phyloP scores from a whole-genome alignment of 2,888 invertebrate species.

The Monoplex corrugatus region DNA sequence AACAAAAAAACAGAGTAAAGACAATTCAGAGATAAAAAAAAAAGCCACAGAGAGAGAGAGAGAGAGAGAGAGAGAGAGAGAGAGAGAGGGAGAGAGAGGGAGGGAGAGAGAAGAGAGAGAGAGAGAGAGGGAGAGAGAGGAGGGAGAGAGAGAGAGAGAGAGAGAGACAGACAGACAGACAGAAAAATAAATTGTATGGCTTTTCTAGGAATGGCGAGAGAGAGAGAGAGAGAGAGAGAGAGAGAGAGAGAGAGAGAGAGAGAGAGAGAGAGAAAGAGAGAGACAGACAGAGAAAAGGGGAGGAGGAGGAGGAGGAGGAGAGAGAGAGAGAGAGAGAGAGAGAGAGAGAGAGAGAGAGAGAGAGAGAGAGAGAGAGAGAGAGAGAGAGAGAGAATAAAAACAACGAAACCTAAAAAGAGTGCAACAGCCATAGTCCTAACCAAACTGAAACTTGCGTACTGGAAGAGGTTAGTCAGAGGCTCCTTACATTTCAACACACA shows the following conservation, averaged over 20 bases:
- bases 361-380: neutral
- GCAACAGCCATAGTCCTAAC: too few relatives aligned
- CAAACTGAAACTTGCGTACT: too few relatives aligned
- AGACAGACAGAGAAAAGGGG: neutral
- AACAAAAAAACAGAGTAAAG: neutral
- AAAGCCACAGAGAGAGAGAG: too few relatives aligned
- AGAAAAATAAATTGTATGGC: neutral
- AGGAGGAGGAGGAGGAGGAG: too few relatives aligned
- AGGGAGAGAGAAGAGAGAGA: slow-evolving; percentile 13
- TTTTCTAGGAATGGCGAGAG: too few relatives aligned
- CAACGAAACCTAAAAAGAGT: neutral
- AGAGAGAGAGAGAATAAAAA: neutral
- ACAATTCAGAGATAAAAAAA: too few relatives aligned
- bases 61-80: neutral
- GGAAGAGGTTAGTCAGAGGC: too few relatives aligned
- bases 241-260: slow-evolving; percentile 41
- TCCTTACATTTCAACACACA: too few relatives aligned
- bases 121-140: slow-evolving; percentile 34
- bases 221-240: too few relatives aligned
- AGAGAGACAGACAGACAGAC: slow-evolving; percentile 1
- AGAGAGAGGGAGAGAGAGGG: neutral
- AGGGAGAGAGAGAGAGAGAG: slow-evolving; percentile 30
- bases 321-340: neutral
- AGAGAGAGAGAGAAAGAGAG: neutral
- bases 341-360: neutral